Conservation (phyloP, 1,140 invertebrate species). For the Heliothis virescens region DNA sequence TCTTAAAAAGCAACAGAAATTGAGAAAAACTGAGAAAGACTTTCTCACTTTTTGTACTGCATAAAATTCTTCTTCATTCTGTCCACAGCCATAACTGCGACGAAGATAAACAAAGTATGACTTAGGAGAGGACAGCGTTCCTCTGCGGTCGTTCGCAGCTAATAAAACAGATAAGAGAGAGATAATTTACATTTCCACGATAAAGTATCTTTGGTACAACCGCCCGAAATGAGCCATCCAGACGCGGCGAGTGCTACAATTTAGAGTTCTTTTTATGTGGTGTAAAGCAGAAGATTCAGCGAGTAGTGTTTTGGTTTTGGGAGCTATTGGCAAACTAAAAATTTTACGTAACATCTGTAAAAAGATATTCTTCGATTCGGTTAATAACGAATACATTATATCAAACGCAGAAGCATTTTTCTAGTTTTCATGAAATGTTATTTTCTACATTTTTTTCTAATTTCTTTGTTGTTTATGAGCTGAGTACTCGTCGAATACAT, state of each 20-base stretch:
- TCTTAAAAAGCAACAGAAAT: too few species aligned
- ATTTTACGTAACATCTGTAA: too few species aligned
- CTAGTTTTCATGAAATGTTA: too few species aligned
- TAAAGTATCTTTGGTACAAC: conserved; percentile 72
- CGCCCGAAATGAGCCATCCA: conserved; percentile 82
- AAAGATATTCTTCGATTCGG: too few species aligned
- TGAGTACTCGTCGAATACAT: too few species aligned
- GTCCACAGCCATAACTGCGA: background rate
- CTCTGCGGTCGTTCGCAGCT: conserved; percentile 55
- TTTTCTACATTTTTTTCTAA: too few species aligned
- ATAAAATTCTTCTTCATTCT: background rate
- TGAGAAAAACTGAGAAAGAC: too few species aligned
- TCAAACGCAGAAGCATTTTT: too few species aligned
- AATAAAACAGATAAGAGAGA: conserved; percentile 73
- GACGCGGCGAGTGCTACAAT: conserved; percentile 80
- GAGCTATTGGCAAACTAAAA: too few species aligned
- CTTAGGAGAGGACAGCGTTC: conserved; percentile 29
- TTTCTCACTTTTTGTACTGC: too few species aligned
- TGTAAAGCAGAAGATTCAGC: conserved; percentile 17
- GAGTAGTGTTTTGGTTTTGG: background rate
- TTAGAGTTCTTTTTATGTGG: conserved; percentile 68
- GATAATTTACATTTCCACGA: conserved; percentile 71
- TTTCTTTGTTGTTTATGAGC: too few species aligned
- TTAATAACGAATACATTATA: too few species aligned
- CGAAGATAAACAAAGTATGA: conserved; percentile 39